Conservation (phyloP, 1,140 invertebrate genomes). For the Eumaeus atala region DNA sequence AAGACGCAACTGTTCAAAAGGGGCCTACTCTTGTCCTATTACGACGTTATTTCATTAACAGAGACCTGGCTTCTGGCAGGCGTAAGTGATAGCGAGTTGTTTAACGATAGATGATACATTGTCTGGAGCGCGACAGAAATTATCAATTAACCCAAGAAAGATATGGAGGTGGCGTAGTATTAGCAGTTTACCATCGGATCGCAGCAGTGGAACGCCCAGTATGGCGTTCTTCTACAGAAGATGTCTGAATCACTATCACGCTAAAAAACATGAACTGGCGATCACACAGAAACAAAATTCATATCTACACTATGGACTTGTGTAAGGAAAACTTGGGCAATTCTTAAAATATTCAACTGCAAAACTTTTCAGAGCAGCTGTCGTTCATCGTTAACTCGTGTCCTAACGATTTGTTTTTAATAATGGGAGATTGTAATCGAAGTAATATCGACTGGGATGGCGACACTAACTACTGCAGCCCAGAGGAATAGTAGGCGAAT, state of each 20-base stretch:
- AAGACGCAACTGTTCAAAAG: no score
- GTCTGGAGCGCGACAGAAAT: no score
- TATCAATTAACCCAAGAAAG: neutral
- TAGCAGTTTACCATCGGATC: constrained; percentile 17
- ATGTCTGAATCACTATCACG: constrained; percentile 22
- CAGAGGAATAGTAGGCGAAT: no score
- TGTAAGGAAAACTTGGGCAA: constrained; percentile 21
- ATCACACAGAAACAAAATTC: constrained; percentile 10
- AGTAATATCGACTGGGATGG: constrained; percentile 4
- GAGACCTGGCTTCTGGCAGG: constrained; percentile 21
- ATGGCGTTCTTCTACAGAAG: constrained; percentile 26
- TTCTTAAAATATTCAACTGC: constrained; percentile 16
- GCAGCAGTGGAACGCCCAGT: constrained; percentile 16
- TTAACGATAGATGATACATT: no score
- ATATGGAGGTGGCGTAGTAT: constrained; percentile 17
- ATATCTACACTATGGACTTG: constrained; percentile 22
- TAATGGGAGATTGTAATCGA: constrained; percentile 10
- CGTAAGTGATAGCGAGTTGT: constrained; percentile 18
- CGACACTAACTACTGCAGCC: no score
- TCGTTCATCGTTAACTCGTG: constrained; percentile 16
- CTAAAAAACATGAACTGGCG: neutral
- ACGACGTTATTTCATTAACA: constrained; percentile 21
- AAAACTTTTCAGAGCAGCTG: constrained; percentile 19
- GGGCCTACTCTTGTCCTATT: no score
- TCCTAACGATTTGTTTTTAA: constrained; percentile 21